Base-by-base conservation (phyloP, 2,888 invertebrate genomes). In the Melanchra persicariae region DNA sequence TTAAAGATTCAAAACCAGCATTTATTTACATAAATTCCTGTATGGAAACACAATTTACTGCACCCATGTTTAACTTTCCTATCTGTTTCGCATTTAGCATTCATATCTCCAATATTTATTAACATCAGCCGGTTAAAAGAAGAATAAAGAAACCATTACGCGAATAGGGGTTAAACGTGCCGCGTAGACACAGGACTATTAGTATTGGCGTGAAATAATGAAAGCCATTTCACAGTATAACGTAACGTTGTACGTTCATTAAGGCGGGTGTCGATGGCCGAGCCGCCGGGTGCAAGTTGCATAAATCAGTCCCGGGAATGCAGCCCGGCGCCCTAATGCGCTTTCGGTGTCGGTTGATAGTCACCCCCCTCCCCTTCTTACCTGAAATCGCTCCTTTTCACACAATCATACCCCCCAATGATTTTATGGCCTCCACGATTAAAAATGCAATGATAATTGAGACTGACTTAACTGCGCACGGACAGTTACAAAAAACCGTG, bases 231-330 rank as follows among this genome's bases (percentile, higher is more conserved):
- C 89, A 91, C 92, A 91, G 92, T 91, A 92, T 89, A 93, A 91
- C 91, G 92, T 91, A 94, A 93, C 90, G 82, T 90, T 93, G 94
- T 93, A 90, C 91, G 94, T 95, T 94, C 94, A 94, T 94, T 95
- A 94, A 91, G 91, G 88, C 88, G 91, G 81, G 92, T 92, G 94
- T 93, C 93, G 93, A 93, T 91, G 94, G 87, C 94, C 93, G 93
- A 85, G 90, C 89, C 90, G 87, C 87, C 89, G 91, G 91, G 89
- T 90, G 93, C 92, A 90, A 89, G 88, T 92, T 94, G 95, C 94
- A 95, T 95, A 94, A 95, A 95, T 95, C 95, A 95, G 95, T 87
- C 89, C 87, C 85, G 92, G 88, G 94, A 94, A 95, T 94, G 94
- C 93, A 87, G 91, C 87, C 82, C 87, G 90, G 91, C 91, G 92